These are phyloP conservation scores for Zaprionus ornatus DNA, from an alignment of 1,140 invertebrate genomes.

Conservation along the genomic window DNA sequence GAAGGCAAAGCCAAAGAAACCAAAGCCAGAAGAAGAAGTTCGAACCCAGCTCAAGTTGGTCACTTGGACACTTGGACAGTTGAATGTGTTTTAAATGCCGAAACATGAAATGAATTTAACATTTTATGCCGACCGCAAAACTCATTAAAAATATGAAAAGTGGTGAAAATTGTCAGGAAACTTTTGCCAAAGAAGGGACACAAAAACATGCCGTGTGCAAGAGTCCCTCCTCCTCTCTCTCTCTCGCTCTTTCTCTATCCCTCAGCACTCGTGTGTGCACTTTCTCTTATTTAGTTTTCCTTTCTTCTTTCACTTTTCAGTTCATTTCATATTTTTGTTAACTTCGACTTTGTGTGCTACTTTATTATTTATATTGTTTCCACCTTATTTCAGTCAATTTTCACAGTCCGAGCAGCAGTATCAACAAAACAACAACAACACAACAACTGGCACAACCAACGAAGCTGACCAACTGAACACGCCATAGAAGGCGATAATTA, in stretches of 20 bases:
- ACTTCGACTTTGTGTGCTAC: neutral
- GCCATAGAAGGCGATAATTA: slow-evolving; percentile 18
- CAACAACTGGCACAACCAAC: slow-evolving; percentile 2
- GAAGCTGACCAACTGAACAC: neutral
- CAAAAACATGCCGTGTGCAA: neutral
- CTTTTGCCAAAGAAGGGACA: neutral
- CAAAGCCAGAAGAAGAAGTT: neutral
- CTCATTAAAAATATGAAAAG: slow-evolving; percentile 53
- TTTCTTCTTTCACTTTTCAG: neutral
- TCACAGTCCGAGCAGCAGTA: neutral
- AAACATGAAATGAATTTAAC: slow-evolving; percentile 21
- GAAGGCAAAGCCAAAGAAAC: neutral
- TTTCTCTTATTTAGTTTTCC: neutral
- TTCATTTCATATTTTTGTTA: neutral
- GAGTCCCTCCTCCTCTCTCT: neutral
- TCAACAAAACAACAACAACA: neutral
- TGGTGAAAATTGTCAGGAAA: slow-evolving; percentile 21
- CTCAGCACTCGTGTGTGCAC: neutral
- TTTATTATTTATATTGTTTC: slow-evolving; percentile 16
- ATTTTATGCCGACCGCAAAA: slow-evolving; percentile 38
- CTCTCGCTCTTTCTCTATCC: neutral
- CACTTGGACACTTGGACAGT: slow-evolving; percentile 24
- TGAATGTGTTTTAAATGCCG: slow-evolving; percentile 22
- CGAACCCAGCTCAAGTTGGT: slow-evolving; percentile 27
- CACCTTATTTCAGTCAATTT: slow-evolving; percentile 18